Evolutionary conservation across 1,140 invertebrate genomes (phyloP).

Genomic region (Diabrotica undecimpunctata): DNA sequence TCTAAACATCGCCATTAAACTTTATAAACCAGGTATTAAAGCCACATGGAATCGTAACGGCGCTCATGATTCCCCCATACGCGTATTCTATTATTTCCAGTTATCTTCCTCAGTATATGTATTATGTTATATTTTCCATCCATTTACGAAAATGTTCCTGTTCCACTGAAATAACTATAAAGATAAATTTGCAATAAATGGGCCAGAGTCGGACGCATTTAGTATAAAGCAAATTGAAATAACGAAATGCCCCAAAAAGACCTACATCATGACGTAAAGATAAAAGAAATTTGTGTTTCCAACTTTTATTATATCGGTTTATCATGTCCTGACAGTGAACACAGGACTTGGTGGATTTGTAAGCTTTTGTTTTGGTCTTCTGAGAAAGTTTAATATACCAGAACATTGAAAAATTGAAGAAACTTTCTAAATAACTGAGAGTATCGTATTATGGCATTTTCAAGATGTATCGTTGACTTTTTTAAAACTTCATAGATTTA

Average conservation of each 20-base stretch:
- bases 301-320: constrained; percentile 5
- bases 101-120: background rate
- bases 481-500: too few relatives aligned
- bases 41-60: too few relatives aligned
- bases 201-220: background rate
- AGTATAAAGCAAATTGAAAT: constrained; percentile 8
- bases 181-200: constrained; percentile 6
- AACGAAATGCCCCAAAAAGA: background rate
- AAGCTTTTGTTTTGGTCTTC: background rate
- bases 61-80: too few relatives aligned
- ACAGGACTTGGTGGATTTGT: background rate
- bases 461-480: too few relatives aligned
- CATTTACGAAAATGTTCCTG: background rate
- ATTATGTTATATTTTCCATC: background rate
- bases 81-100: too few relatives aligned
- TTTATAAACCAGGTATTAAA: too few relatives aligned
- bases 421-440: too few relatives aligned
- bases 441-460: too few relatives aligned
- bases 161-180: constrained; percentile 6
- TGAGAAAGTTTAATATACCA: too few relatives aligned
- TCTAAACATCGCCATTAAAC: too few relatives aligned
- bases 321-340: background rate
- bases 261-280: constrained; percentile 5
- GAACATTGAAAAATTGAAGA: too few relatives aligned
- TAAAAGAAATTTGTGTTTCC: constrained; percentile 14